Conservation (phyloP, 2,888 invertebrate species). For the Rhyacophila evoluta region DNA sequence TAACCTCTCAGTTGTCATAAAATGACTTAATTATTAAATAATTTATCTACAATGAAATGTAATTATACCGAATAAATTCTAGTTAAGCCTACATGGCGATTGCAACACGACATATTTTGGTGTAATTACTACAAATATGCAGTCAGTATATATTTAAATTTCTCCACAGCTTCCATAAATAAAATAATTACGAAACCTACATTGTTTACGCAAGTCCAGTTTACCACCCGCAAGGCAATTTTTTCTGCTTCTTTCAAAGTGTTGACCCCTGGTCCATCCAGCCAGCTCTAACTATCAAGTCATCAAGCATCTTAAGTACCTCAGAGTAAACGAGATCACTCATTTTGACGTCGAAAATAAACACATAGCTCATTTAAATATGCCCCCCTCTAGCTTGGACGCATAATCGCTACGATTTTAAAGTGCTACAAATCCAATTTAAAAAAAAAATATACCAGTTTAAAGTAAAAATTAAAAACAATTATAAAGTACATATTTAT, state of each 20-base stretch:
- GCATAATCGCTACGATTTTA: not conserved
- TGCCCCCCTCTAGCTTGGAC: conserved; percentile 30
- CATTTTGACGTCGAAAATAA: conserved; percentile 49
- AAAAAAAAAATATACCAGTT: too few relatives aligned
- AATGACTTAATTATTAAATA: too few relatives aligned
- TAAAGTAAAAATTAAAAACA: too few relatives aligned
- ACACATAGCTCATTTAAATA: conserved; percentile 48
- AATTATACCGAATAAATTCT: too few relatives aligned
- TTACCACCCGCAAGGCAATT: conserved; percentile 7
- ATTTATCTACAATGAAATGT: too few relatives aligned
- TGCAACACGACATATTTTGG: too few relatives aligned
- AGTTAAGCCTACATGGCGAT: too few relatives aligned
- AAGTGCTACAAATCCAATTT: not conserved
- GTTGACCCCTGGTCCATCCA: conserved; percentile 10
- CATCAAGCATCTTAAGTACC: conserved; percentile 28
- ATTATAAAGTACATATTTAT: too few relatives aligned
- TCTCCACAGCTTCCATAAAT: not conserved
- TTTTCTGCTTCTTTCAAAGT: not conserved
- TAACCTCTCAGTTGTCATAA: too few relatives aligned
- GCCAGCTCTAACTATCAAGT: conserved; percentile 31
- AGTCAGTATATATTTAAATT: not conserved
- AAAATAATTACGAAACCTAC: not conserved
- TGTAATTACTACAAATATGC: not conserved
- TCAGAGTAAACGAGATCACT: conserved; percentile 45
- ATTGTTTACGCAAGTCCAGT: not conserved